Base-by-base conservation (phyloP, 2,113 vertebrate species). In the Urocolius indicus region DNA sequence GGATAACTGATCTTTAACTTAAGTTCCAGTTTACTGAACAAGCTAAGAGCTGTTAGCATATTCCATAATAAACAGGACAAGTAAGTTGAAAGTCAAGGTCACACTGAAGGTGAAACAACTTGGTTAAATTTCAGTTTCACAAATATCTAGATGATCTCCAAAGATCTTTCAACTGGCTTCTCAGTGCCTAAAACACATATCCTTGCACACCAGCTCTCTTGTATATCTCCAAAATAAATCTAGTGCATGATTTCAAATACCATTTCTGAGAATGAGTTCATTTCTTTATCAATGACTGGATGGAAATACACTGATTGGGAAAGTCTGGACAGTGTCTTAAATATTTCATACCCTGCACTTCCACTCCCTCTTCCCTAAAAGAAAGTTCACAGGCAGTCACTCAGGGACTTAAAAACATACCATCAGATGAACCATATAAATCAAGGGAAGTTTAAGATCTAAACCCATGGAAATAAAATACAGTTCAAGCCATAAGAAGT, bases 341-440 rank as follows among this genome's bases (percentile, higher is more conserved):
- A 82, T 81, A 54, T 95, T 96, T 96, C 34, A 82, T 86, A 87
- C 85, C 52, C 72, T 57, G 5, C 84, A 62, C 48, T 78, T 94
- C 38, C 38, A 41, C 38, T 41, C 38, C 38, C 38, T 12, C 75
- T 82, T 83, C 27, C 48, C 15, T 36, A 13, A 91, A 92, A 81
- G 43, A 91, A 91, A 83, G 36, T 45, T 91, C 45, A 54, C 78
- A 48, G 81, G 32, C 61, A 94, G 59, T 77, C 79, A 75, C 79
- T 84, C 30, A 65, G 18, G 18, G 55, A 67, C 76, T 91, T 90
- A 23, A 80, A 49, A 55, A 49, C 19, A 32, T 49, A 57, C 38
- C 51, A 65, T 51, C 54, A 76, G 36, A 82, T 76, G 59, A 90
- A 30, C 23, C 16, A 27, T 71, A 93, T 91, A 92, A 93, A 95